phyloP scores from a whole-genome alignment of 2,113 vertebrate genomes.

The Corydoras sp. region DNA sequence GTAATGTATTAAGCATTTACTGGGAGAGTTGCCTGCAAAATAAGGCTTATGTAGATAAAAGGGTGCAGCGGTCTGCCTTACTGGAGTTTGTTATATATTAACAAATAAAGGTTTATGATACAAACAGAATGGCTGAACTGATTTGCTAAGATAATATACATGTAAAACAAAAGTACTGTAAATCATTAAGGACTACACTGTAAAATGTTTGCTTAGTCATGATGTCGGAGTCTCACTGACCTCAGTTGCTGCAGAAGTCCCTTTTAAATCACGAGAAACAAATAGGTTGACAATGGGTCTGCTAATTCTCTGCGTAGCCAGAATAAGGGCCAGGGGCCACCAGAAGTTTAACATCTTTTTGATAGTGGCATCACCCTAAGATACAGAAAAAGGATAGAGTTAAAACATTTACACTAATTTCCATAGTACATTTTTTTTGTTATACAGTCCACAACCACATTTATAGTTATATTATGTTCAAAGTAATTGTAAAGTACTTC shows the following conservation, averaged over 20 bases:
- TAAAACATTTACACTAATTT: no score
- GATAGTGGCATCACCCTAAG: constrained; percentile 90
- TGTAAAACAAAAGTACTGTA: background rate
- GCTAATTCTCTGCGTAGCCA: constrained; percentile 95
- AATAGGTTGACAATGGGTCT: constrained; percentile 97
- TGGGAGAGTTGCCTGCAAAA: no score
- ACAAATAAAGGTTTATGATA: background rate
- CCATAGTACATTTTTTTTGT: no score
- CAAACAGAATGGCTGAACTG: background rate
- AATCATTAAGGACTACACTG: background rate
- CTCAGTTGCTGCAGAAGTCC: constrained; percentile 60
- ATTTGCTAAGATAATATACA: constrained; percentile 4
- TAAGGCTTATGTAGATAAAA: no score
- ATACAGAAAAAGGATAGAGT: constrained; percentile 6
- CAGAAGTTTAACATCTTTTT: constrained; percentile 97
- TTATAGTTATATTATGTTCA: no score
- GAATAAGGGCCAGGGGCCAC: constrained; percentile 94
- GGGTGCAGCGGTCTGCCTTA: no score
- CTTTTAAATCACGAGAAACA: constrained; percentile 92
- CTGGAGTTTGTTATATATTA: constrained; percentile 1
- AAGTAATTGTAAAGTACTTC: no score
- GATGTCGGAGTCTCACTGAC: constrained; percentile 23
- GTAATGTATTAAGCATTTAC: background rate
- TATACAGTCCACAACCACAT: no score
- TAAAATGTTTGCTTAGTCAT: background rate